Conservation (phyloP, 2,888 invertebrate genomes). For the Papilio gigon region DNA sequence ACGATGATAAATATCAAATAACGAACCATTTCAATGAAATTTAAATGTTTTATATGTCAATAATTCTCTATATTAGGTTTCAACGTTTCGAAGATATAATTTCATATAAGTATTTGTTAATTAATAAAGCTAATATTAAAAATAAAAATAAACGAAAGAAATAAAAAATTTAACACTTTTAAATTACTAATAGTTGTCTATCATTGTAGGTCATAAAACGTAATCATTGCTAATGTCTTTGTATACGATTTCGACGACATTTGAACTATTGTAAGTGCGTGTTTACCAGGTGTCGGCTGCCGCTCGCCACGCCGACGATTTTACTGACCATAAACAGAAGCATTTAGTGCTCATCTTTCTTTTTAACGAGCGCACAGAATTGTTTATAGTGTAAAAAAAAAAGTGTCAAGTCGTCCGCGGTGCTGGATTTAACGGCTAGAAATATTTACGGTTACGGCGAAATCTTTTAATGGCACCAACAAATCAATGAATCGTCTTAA, state of each 20-base stretch:
- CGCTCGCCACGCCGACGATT: constrained; percentile 72
- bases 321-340: constrained; percentile 79
- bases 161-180: not conserved
- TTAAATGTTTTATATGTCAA: not conserved
- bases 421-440: constrained; percentile 68
- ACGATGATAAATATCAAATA: not conserved
- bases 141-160: not conserved
- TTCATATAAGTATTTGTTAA: not conserved
- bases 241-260: constrained; percentile 40
- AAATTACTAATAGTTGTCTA: not conserved
- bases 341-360: constrained; percentile 81
- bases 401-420: constrained; percentile 65
- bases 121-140: not conserved
- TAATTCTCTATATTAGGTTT: not conserved
- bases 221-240: not conserved
- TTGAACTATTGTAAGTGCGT: constrained; percentile 52
- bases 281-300: constrained; percentile 61
- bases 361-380: constrained; percentile 77
- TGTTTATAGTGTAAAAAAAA: constrained; percentile 78
- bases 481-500: constrained; percentile 19
- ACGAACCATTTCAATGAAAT: not conserved
- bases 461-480: constrained; percentile 37
- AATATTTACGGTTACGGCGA: constrained; percentile 71
- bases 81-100: not conserved
- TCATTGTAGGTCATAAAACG: constrained; percentile 9